Evolutionary conservation across 2,797 vertebrate genomes (phyloP).

Genomic region (Sebastes taczanowskii): DNA sequence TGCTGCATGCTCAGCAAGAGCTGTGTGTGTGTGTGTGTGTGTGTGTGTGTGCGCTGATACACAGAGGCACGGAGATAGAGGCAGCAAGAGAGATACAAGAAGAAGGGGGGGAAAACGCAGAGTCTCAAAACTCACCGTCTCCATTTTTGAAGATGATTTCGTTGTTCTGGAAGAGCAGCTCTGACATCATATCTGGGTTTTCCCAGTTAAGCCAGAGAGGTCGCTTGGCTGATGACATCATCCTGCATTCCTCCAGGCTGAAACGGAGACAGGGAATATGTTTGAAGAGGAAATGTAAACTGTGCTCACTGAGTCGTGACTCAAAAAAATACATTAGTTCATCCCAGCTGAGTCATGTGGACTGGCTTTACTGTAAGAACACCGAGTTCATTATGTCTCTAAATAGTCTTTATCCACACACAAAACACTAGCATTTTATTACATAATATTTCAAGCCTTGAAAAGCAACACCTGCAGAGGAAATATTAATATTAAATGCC

Average conservation of each 20-base stretch:
- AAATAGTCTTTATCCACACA: background rate
- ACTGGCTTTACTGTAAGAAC: background rate
- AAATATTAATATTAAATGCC: background rate
- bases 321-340: background rate
- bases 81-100: background rate
- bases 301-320: background rate
- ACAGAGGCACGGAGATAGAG: background rate
- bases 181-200: constrained; percentile 99
- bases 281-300: background rate
- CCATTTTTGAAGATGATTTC: constrained; percentile 99
- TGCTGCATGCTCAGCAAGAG: constrained; percentile 19
- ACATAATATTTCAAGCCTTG: background rate
- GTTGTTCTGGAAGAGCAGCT: constrained; percentile 98
- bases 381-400: background rate
- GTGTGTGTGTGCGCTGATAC: background rate
- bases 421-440: background rate
- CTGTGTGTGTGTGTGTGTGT: background rate
- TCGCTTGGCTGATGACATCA: constrained; percentile 99
- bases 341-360: background rate
- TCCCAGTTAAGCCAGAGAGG: constrained; percentile 99
- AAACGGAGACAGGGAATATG: constrained; percentile 1
- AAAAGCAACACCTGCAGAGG: background rate
- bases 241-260: constrained; percentile 97
- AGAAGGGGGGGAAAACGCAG: background rate
- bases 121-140: constrained; percentile 86